These are phyloP conservation scores for Aptenodytes patagonicus DNA, from an alignment of 2,113 vertebrate genomes.

Conservation along the genomic window DNA sequence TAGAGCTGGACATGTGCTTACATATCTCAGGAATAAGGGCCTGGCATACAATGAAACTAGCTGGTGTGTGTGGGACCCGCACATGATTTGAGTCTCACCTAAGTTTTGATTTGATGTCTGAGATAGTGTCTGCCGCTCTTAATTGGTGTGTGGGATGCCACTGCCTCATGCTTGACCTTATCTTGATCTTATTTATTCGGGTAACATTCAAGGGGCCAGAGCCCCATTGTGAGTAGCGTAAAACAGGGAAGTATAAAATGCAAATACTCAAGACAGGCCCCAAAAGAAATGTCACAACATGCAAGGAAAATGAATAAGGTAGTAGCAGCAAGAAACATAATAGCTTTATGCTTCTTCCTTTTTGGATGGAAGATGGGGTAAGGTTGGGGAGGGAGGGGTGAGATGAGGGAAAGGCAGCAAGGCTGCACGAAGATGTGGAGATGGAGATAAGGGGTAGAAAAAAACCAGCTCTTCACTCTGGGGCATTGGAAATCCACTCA, in stretches of 20 bases:
- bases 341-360: neutral
- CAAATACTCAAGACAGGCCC: neutral
- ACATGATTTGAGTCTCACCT: neutral
- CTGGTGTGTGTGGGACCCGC: neutral
- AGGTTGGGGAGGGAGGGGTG: neutral
- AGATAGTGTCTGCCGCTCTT: neutral
- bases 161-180: neutral
- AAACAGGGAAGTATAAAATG: neutral
- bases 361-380: neutral
- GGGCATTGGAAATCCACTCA: neutral
- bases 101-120: neutral
- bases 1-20: neutral
- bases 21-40: neutral
- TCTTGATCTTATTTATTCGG: neutral
- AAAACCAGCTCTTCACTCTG: neutral
- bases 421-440: neutral
- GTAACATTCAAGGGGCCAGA: neutral
- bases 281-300: neutral
- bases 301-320: neutral
- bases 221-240: neutral
- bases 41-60: neutral
- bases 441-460: neutral
- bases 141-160: neutral
- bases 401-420: neutral
- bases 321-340: neutral